Conservation (phyloP, 1,140 invertebrate genomes). For the Propsilocerus akamusi region DNA sequence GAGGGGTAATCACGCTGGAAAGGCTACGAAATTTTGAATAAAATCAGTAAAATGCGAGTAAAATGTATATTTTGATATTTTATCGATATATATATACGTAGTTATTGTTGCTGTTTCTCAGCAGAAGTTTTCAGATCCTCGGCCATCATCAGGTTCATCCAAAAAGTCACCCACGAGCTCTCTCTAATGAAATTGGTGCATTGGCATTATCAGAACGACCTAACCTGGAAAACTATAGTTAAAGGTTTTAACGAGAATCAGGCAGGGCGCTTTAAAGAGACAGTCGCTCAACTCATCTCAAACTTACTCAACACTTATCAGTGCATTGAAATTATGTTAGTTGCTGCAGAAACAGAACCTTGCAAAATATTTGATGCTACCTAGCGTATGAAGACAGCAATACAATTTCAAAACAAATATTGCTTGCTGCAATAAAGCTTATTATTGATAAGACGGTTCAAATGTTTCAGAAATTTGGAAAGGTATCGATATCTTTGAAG, state of each 20-base stretch:
- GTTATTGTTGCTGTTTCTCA: no score
- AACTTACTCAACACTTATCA: slow-evolving; percentile 58
- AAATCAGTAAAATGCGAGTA: no score
- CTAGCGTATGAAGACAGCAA: slow-evolving; percentile 19
- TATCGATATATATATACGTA: no score
- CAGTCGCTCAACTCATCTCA: slow-evolving; percentile 50
- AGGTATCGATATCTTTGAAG: slow-evolving; percentile 18
- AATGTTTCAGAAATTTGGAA: slow-evolving; percentile 12
- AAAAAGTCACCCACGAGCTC: no score
- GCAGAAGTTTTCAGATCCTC: no score
- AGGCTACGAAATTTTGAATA: no score
- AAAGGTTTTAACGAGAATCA: slow-evolving; percentile 12
- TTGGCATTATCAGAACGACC: slow-evolving; percentile 21
- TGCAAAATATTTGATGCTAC: slow-evolving; percentile 43
- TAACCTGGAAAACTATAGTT: slow-evolving; percentile 21
- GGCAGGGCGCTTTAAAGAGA: slow-evolving; percentile 42
- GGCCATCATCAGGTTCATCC: no score
- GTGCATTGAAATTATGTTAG: slow-evolving; percentile 67
- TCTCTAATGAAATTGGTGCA: slow-evolving; percentile 34
- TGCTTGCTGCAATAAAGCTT: slow-evolving; percentile 25
- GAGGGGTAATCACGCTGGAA: no score
- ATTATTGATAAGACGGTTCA: slow-evolving; percentile 3
- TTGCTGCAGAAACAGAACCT: slow-evolving; percentile 60
- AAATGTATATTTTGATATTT: no score
- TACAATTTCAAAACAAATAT: slow-evolving; percentile 24